phyloP scores from a whole-genome alignment of 2,113 vertebrate species.

The Ameiurus melas region DNA sequence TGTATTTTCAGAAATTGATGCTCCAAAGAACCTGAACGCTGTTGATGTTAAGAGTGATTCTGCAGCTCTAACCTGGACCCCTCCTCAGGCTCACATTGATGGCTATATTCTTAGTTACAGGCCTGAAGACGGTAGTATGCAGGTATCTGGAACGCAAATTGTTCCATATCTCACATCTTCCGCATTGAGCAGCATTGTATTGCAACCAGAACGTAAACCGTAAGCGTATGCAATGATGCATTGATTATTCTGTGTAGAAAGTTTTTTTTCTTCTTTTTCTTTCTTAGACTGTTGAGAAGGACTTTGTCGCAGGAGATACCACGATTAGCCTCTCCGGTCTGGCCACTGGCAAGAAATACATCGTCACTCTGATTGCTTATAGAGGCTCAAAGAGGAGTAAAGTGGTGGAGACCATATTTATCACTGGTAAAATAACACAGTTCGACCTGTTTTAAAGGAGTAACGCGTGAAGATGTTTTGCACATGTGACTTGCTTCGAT shows the following conservation, averaged over 20 bases:
- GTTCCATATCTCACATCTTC: neutral
- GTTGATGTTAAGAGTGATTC: conserved; percentile 69
- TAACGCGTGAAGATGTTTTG: neutral
- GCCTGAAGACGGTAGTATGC: conserved; percentile 65
- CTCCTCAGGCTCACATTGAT: conserved; percentile 78
- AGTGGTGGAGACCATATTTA: conserved; percentile 69
- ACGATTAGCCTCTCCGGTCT: conserved; percentile 72
- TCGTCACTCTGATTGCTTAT: conserved; percentile 76
- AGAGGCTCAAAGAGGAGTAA: conserved; percentile 75
- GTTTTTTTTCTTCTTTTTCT: neutral
- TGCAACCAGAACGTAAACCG: neutral
- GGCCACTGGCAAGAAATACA: conserved; percentile 70
- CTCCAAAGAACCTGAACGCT: conserved; percentile 76
- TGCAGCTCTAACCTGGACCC: conserved; percentile 77
- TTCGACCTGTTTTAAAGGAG: neutral
- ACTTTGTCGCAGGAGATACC: conserved; percentile 64
- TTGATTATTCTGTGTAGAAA: neutral
- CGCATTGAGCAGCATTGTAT: neutral
- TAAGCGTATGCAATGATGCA: neutral
- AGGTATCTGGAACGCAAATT: conserved; percentile 66
- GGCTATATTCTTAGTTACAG: conserved; percentile 81
- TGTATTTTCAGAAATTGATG: conserved; percentile 78
- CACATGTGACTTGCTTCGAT: neutral
- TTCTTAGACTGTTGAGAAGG: conserved; percentile 67
- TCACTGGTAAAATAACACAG: conserved; percentile 71